A percentile compares a stretch with the other conserved stretches of the same genome.
Evolutionary conservation across 1,140 invertebrate genomes (phyloP).

Genomic region (Lepidurus packardi): DNA sequence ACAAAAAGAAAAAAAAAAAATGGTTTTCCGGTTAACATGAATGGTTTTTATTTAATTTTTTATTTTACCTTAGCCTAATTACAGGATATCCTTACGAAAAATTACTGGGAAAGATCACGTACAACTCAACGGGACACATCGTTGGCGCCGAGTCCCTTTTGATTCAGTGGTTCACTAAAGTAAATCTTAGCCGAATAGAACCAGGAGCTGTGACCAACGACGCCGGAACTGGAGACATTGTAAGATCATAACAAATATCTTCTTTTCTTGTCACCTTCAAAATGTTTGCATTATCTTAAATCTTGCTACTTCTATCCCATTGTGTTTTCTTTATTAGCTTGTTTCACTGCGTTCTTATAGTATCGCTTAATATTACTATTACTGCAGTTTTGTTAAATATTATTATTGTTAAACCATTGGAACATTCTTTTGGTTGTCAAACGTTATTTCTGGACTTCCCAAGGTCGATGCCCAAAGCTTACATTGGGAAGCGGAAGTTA

Average conservation of each 20-base stretch:
- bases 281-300: conserved; percentile 25
- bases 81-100: conserved; percentile 27
- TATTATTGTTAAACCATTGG: conserved; percentile 40
- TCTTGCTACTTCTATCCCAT: conserved; percentile 34
- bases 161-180: conserved; percentile 56
- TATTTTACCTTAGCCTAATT: neutral
- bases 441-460: neutral
- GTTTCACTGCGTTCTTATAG: neutral
- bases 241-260: conserved; percentile 40
- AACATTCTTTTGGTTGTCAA: conserved; percentile 53
- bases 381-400: neutral
- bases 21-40: conserved; percentile 33
- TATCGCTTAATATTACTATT: neutral
- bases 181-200: conserved; percentile 61
- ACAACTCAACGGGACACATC: conserved; percentile 56
- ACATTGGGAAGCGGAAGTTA: conserved; percentile 60
- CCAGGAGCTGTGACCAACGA: conserved; percentile 59
- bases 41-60: neutral
- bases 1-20: conserved; percentile 24
- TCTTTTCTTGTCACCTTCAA: too few species aligned
- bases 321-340: neutral
- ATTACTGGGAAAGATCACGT: conserved; percentile 31
- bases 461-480: conserved; percentile 39
- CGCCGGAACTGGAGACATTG: conserved; percentile 67
- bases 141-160: conserved; percentile 57